Base-by-base conservation (phyloP, 2,888 invertebrate genomes). In the Copidosoma aretas region DNA sequence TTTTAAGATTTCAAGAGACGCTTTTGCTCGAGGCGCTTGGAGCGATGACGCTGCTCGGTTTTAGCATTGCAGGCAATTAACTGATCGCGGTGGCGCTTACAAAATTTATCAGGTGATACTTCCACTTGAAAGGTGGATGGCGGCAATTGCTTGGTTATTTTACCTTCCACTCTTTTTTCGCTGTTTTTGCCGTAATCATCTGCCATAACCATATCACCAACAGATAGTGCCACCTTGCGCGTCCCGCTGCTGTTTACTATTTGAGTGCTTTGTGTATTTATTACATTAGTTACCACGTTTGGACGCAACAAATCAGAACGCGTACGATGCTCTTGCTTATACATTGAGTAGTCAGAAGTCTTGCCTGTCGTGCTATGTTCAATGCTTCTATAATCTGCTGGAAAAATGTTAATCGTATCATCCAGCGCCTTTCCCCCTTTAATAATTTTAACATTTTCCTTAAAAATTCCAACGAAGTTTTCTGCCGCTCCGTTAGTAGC, bases 371-470 rank as follows among this genome's bases (percentile, higher is more conserved):
- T 56, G 32, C 56, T 25, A 15, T 56, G 56, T 17, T n/a, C 14
- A 1, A 25, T 2, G 25, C 17, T 56, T 5, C 72, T 32, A 43
- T 74, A 74, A 63, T 74, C 73, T 1, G 15, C 60, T 22, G 71
- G 15, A 41, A 73, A 74, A 25, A 46, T 57, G 24, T 60, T 62
- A 1, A 70, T 49, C 1, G 71, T 70, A 4, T 54, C 41, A 1
- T 66, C 63, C 22, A 71, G 15, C 4, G 25, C 21, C 43, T 73
- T 57, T 54, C 67, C 74, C 64, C 71, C 67, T 59, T 73, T 21
- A 1, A 73, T 51, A 10, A 73, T 73, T 68, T 72, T 73, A 1
- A 70, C 65, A 15, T 69, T 69, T 43, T 67, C 54, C 21, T 71
- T 73, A 53, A 71, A 70, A 0, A 32, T 32, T 32, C 32, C 32